These are phyloP conservation scores for Orycteropus afer DNA, from an alignment of 2,113 vertebrate species.

Conservation along the genomic window DNA sequence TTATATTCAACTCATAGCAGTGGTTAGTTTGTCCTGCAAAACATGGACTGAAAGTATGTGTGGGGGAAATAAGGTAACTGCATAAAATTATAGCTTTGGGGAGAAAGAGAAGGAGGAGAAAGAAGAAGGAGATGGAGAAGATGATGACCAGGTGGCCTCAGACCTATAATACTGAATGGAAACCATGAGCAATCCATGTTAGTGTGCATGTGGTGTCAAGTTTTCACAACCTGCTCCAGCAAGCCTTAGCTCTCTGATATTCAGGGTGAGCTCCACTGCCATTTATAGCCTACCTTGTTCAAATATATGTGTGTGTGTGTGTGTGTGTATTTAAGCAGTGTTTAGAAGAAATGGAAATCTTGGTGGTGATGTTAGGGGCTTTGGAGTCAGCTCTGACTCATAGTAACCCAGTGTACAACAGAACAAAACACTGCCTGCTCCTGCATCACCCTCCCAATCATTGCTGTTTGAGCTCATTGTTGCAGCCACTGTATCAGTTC, in stretches of 20 bases:
- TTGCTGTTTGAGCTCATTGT: no score
- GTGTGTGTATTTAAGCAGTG: not conserved
- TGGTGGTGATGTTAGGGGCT: not conserved
- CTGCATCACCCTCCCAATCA: no score
- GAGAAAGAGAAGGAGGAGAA: not conserved
- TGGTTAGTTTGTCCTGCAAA: not conserved
- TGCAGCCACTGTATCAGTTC: no score
- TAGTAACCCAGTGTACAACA: no score
- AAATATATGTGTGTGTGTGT: no score
- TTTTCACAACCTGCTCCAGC: not conserved
- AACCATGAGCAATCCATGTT: no score
- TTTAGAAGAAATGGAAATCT: not conserved
- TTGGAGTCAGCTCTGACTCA: no score
- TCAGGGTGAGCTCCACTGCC: not conserved
- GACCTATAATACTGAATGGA: not conserved
- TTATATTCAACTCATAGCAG: not conserved
- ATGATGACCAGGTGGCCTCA: not conserved
- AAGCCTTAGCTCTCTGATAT: not conserved
- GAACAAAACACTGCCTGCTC: no score
- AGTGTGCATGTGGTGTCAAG: accelerated
- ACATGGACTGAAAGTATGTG: not conserved
- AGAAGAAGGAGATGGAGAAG: not conserved
- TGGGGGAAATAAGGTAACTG: not conserved
- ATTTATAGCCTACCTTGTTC: not conserved
- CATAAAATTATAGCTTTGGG: not conserved